Base-by-base conservation (phyloP, 2,113 vertebrate species). In the Rhombomys opimus region DNA sequence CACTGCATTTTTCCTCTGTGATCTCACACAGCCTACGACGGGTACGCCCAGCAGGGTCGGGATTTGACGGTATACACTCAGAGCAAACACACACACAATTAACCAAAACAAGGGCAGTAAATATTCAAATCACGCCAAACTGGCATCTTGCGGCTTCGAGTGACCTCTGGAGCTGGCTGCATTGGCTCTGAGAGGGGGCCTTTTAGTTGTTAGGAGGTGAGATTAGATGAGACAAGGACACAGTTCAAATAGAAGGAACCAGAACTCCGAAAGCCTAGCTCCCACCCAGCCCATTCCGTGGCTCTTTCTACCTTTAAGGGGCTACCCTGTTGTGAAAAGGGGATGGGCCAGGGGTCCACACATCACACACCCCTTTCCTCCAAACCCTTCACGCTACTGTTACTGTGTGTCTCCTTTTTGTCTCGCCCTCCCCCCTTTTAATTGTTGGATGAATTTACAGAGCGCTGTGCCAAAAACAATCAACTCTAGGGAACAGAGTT, bases 1-100 rank as follows among this genome's bases (percentile, higher is more conserved):
- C 98, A 99, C 98, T 99, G 99, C 99, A 99, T 99, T 99, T 99
- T 99, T 99, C 98, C 98, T 98, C 98, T 98, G 98, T 99, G 99
- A 99, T 98, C 98, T 99, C 99, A 99, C 98, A 97, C 98, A 90
- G 98, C 97, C 98, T 96, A 97, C 97, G 96, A 98, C 86, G 98
- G 99, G 99, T 99, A 99, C 99, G 99, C 99, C 99, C 99, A 99
- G 87, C 95, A 96, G 97, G 99, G 98, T 97, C 98, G 98, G 99
- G 98, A 99, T 98, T 98, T 98, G 97, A 98, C 96, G 98, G 98
- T 98, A 98, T 98, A 98, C 98, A 99, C 97, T 98, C 98, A 98
- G 97, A 97, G 98, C 96, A 98, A 98, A 99, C 98, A 98, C 96
- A 98, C 98, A 98, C 98, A 97, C 97, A 57, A 57, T 97, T 96